phyloP scores from a whole-genome alignment of 2,113 vertebrate species.

The Centropus unirufus region DNA sequence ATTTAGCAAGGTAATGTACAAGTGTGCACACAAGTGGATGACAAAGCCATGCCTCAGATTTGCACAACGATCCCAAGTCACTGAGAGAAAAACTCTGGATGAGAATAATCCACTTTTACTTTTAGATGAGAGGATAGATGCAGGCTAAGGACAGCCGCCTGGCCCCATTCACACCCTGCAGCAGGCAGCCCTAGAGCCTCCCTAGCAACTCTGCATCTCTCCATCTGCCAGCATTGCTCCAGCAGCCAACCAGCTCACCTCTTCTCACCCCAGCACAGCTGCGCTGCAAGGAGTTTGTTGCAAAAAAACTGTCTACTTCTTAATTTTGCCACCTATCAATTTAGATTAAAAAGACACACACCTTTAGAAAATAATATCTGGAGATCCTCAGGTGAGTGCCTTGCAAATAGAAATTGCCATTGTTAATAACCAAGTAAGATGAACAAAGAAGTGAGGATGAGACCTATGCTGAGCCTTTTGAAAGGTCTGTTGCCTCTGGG shows the following conservation, averaged over 20 bases:
- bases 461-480: background rate
- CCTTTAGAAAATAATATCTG: background rate
- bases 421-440: background rate
- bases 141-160: background rate
- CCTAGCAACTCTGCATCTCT: background rate
- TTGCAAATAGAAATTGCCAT: background rate
- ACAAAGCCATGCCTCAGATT: background rate
- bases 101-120: background rate
- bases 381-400: background rate
- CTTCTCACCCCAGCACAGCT: background rate
- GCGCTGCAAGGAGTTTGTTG: background rate
- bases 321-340: background rate
- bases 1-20: background rate
- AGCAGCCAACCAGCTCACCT: background rate
- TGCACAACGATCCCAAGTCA: background rate
- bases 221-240: background rate
- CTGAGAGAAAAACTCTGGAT: background rate
- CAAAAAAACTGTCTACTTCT: background rate
- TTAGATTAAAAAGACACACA: background rate
- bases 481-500: background rate
- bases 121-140: background rate
- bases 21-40: background rate
- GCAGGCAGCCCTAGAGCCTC: background rate
- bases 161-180: background rate
- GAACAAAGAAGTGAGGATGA: background rate